phyloP scores from a whole-genome alignment of 2,888 invertebrate genomes.

The Dasysyrphus albostriatus region DNA sequence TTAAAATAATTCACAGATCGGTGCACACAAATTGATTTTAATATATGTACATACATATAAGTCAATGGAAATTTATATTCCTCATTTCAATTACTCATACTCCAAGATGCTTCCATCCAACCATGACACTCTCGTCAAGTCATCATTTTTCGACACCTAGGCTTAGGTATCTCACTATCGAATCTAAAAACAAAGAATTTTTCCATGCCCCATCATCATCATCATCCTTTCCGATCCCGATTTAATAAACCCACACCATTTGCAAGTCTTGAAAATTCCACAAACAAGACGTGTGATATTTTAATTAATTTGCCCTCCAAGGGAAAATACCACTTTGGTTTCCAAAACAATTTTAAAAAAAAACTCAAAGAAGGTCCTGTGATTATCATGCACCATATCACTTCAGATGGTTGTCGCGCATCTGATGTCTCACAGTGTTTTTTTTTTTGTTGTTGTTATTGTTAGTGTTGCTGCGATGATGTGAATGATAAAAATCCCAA shows the following conservation, averaged over 20 bases:
- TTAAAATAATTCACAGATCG: slow-evolving; percentile 24
- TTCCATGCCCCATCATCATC: background rate
- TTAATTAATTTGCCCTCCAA: slow-evolving; percentile 67
- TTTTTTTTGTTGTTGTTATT: slow-evolving; percentile 8
- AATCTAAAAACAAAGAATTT: background rate
- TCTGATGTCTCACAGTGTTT: slow-evolving; percentile 32
- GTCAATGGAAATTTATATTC: slow-evolving; percentile 1
- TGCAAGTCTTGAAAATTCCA: slow-evolving; percentile 28
- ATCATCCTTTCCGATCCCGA: background rate
- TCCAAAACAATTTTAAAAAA: background rate
- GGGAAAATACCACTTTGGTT: background rate
- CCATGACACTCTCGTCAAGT: slow-evolving; percentile 29
- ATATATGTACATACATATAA: too few species aligned
- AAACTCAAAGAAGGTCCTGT: slow-evolving; percentile 32
- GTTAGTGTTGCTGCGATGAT: slow-evolving; percentile 25
- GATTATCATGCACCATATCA: slow-evolving; percentile 53
- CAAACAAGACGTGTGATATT: slow-evolving; percentile 57
- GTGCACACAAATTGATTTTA: slow-evolving; percentile 6
- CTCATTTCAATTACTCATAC: slow-evolving; percentile 19
- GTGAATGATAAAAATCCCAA: slow-evolving; percentile 70
- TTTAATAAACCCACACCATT: slow-evolving; percentile 3
- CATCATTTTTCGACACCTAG: slow-evolving; percentile 40
- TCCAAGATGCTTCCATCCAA: slow-evolving; percentile 8
- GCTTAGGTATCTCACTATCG: slow-evolving; percentile 29
- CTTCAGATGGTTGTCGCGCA: slow-evolving; percentile 42